Evolutionary conservation across 37 sponge, comb jelly and placozoan genomes (phyloP), one percentile per base, ranked within the genome.

Genomic region (Beroe ovata): DNA sequence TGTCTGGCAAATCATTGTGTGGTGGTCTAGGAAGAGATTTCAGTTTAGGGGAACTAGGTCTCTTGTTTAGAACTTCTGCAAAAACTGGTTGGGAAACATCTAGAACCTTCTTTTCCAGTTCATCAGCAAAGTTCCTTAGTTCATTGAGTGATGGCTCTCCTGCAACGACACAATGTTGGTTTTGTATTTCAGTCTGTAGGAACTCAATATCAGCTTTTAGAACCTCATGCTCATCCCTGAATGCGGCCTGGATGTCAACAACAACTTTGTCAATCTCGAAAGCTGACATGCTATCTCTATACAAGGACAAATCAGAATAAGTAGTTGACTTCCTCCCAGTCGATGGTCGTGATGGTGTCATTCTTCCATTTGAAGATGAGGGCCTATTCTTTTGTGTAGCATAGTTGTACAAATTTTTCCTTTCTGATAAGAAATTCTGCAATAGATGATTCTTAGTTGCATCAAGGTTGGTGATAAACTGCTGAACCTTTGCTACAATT

Each of bases 391-490:
- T 61, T 30, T 66, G 69, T 14, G 69, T 66, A 11, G 84, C 84
- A 42, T 77, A 77, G 25, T 77, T 54, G 25, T 77, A 77, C 6
- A 77, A 30, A 21, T 16, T 29, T 35, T 77, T 77, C 20, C 84
- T 39, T 16, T 77, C 84, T 21, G 26, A 32, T 41, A 77, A 23
- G 28, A 77, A 77, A 42, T 54, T 42, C 21, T 77, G 84, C 42
- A 77, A 42, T 21, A 77, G 22, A 39, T 42, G 42, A 23, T 77
- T 77, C 25, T 77, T 77, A 19, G 84, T 77, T 32, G 84, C 84
- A 77, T 77, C 84, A n/a, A 77, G 54, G 41, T 77, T 77, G n/a
- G 8, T 11, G 4, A 77, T 23, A 77, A 77, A 77, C n/a, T 77
- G 84, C 54, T 77, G 84, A 21, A 77, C 41, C n/a, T 36, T 8